phyloP scores from a whole-genome alignment of 2,797 vertebrate species.

The Scolopax bukidnonensis region DNA sequence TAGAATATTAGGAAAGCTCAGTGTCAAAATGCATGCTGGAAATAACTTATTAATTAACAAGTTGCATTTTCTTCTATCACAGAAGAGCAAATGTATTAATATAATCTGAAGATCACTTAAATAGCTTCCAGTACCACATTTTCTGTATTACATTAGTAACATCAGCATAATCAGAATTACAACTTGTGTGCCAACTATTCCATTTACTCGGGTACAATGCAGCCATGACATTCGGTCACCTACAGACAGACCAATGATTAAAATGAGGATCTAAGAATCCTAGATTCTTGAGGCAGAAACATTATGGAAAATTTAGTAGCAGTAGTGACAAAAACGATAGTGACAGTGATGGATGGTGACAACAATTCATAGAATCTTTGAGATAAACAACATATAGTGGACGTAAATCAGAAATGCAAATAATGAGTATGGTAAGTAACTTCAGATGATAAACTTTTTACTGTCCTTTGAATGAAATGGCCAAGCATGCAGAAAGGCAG shows the following conservation, averaged over 20 bases:
- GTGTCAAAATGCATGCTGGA: background rate
- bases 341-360: background rate
- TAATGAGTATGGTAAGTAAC: slow-evolving; percentile 19
- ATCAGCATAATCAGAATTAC: background rate
- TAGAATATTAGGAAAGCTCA: background rate
- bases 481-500: slow-evolving; percentile 77
- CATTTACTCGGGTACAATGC: background rate
- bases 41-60: background rate
- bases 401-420: background rate
- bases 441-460: slow-evolving; percentile 40
- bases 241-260: background rate
- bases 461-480: slow-evolving; percentile 56
- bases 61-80: background rate
- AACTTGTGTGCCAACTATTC: background rate
- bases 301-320: background rate
- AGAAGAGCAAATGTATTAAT: background rate
- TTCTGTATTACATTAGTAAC: background rate
- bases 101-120: background rate
- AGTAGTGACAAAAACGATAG: background rate
- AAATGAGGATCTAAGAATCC: background rate
- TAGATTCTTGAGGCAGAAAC: background rate
- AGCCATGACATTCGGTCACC: background rate
- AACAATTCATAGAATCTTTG: background rate
- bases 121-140: background rate
- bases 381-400: background rate